Evolutionary conservation across 2,888 invertebrate genomes (phyloP).

Genomic region (Tetragonisca angustula): DNA sequence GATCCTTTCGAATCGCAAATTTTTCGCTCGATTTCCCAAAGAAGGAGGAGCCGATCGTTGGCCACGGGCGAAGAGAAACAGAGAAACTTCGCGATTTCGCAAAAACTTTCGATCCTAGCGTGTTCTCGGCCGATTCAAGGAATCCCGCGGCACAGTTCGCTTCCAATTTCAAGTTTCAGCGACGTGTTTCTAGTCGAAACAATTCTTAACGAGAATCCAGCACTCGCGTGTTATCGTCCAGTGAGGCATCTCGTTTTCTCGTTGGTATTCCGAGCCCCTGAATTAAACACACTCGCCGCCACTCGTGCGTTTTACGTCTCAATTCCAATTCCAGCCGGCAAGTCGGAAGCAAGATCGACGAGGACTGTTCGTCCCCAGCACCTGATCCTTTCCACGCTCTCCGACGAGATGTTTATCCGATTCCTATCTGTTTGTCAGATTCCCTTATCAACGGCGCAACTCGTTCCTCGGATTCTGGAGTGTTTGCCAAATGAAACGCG

Average conservation of each 20-base stretch:
- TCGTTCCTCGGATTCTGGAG: neutral
- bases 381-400: neutral
- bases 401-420: constrained; percentile 19
- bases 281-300: constrained; percentile 18
- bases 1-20: no score
- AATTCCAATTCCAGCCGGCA: constrained; percentile 9
- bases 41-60: no score
- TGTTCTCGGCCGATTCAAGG: neutral
- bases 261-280: neutral
- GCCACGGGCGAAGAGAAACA: no score
- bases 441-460: constrained; percentile 7
- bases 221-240: neutral
- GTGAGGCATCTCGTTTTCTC: neutral
- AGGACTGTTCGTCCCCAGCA: constrained; percentile 6
- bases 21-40: no score
- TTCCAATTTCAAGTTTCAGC: neutral
- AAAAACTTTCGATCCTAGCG: neutral
- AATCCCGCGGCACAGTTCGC: neutral
- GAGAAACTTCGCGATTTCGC: no score
- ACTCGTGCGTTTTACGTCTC: constrained; percentile 6
- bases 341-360: neutral
- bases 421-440: neutral
- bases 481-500: no score
- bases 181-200: constrained; percentile 6
- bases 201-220: constrained; percentile 3